Evolutionary conservation across 1,140 invertebrate species (phyloP), one percentile per base, ranked within the genome.

Genomic region (Atopsyche davidsoni): DNA sequence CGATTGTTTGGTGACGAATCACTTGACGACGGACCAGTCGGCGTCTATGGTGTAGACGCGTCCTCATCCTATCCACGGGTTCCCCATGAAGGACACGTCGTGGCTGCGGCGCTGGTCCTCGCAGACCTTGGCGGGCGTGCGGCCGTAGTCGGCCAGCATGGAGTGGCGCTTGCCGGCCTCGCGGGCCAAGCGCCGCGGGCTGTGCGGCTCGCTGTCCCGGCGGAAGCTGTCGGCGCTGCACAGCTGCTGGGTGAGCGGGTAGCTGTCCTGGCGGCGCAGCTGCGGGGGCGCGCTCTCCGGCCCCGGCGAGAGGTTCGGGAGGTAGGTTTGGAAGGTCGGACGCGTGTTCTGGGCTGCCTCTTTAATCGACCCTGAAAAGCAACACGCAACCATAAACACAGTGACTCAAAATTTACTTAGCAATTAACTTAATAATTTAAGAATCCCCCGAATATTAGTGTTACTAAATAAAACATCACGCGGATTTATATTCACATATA

Each of bases 341-440:
- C 69, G 59, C 42, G 48, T 21, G 39, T 66, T 72, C 51, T 74
- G 71, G 7, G 80, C 74, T 2, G 74, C 85, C 62, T 86, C 85
- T 64, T 81, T 79, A 40, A 86, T 79, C 2, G 81, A 82, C 34
- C 74, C 62, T 63, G 40, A 13, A 51, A 51, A 19, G 24, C 36
- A n/a, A n/a, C n/a, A n/a, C n/a, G n/a, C n/a, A n/a, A n/a, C n/a
- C n/a, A n/a, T n/a, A n/a, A n/a, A n/a, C n/a, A n/a, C n/a, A n/a
- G n/a, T n/a, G n/a, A 2, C 6, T 7, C 25, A 4, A 28, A 23
- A 24, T 22, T 4, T 13, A 23, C 23, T 1, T 38, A 6, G 19
- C 11, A 18, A 6, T 13, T 23, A 2, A 22, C 18, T 38, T 36
- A 6, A 46, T 22, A 4, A 22, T 13, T n/a, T 16, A 2, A n/a